Percentiles rank a stretch among this genome's conserved stretches.
Conservation (phyloP, 2,797 vertebrate species). For the Xiphophorus birchmanni region DNA sequence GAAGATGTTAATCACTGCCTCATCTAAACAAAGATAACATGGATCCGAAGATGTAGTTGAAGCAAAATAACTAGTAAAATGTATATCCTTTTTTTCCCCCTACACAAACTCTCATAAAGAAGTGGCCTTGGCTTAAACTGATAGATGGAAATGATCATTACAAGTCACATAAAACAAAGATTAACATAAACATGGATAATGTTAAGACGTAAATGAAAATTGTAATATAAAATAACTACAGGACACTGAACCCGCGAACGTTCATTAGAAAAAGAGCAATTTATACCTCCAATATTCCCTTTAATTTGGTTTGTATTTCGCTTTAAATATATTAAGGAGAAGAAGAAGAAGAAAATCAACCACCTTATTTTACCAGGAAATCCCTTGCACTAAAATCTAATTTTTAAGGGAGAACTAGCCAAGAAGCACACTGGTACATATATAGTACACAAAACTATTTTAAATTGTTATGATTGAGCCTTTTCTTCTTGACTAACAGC, state of each 20-base stretch:
- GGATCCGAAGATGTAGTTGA: neutral
- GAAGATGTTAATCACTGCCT: neutral
- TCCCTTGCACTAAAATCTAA: no score
- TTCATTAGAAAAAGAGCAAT: neutral
- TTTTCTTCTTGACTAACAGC: neutral
- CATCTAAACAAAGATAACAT: neutral
- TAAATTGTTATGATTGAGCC: neutral
- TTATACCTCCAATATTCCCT: neutral
- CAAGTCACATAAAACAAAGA: neutral
- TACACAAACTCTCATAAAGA: neutral
- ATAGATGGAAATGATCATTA: neutral
- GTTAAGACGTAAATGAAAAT: neutral
- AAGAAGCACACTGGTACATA: no score
- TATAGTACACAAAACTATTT: no score
- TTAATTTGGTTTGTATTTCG: neutral
- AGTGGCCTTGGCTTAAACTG: neutral
- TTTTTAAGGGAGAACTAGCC: no score
- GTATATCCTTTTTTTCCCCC: no score
- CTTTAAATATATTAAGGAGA: neutral
- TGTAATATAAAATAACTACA: neutral
- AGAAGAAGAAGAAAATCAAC: no score
- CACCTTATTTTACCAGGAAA: no score
- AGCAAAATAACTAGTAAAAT: neutral
- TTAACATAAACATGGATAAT: neutral
- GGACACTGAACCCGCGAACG: neutral